Evolutionary conservation across 2,888 invertebrate species (phyloP), one percentile per base, ranked within the genome.

Genomic region (Watsonalla binaria): DNA sequence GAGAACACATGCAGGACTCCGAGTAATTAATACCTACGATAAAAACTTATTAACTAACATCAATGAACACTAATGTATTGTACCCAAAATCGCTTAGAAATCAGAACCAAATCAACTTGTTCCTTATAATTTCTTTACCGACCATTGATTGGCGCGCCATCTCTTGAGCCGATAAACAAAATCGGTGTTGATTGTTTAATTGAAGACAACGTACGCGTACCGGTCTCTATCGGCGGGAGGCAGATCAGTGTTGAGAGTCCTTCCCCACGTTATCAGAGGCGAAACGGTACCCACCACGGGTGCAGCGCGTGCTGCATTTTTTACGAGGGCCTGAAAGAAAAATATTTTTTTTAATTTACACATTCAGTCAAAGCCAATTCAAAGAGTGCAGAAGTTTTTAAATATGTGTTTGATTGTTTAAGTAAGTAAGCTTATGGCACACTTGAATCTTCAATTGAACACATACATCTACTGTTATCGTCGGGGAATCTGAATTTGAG

Each of bases 251-350:
- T 90, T 86, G 68, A 90, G 83, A 2, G 89, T 90, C 56, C 90
- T 72, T 60, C 90, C 90, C 90, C 90, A 90, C 24, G 86, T 86
- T 63, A 90, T 81, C 52, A 90, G 82, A 6, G 90, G 90, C 11
- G 90, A 90, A 57, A 90, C 86, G 72, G 90, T 90, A 78, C 90
- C 90, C 65, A 90, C 84, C 65, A 90, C 82, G 81, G 90, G 89
- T 66, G 89, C 89, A 85, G 88, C 88, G 83, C 89, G 89, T 51
- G 67, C 77, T 73, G 76, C 87, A 87, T 68, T 82, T 80, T 64
- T 85, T 87, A 80, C 70, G 76, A 75, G 72, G 67, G 64, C 78
- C 89, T 89, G 78, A 15, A 78, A 74, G 61, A 63, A 75, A 61
- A 62, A 46, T 60, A 54, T n/a, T n/a, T n/a, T n/a, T n/a, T n/a